Percentiles rank a stretch among this genome's conserved stretches.
Conservation (phyloP, 2,797 vertebrate genomes). For the Enteromius unitaeniatus region DNA sequence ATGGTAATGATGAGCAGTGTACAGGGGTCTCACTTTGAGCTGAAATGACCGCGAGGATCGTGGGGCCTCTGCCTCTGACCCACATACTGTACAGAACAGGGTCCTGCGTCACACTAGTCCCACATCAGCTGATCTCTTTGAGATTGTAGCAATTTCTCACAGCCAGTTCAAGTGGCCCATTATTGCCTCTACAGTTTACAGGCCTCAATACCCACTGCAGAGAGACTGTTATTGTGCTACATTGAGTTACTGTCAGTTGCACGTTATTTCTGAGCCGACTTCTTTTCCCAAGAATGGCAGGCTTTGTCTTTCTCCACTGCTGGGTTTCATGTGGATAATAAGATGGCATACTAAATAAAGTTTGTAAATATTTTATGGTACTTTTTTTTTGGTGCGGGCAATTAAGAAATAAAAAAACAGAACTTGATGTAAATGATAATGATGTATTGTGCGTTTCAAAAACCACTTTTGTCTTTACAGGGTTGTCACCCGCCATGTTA, state of each 20-base stretch:
- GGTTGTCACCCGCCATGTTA: slow-evolving; percentile 81
- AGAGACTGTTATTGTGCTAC: slow-evolving; percentile 31
- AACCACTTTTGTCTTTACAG: slow-evolving; percentile 65
- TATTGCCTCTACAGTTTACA: slow-evolving; percentile 23
- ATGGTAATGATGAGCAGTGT: background rate
- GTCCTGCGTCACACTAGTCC: slow-evolving; percentile 1
- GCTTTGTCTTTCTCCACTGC: slow-evolving; percentile 44
- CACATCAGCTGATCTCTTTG: slow-evolving; percentile 23
- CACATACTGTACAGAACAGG: slow-evolving; percentile 35
- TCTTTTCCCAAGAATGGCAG: background rate
- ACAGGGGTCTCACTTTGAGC: background rate
- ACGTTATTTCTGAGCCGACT: slow-evolving; percentile 19
- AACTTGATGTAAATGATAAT: background rate
- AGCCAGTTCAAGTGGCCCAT: background rate
- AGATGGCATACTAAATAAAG: background rate
- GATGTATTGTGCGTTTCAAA: background rate
- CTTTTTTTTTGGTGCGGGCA: background rate
- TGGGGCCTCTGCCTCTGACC: slow-evolving; percentile 38
- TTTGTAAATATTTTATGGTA: background rate
- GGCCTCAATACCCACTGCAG: slow-evolving; percentile 12
- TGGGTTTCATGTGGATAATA: slow-evolving; percentile 13
- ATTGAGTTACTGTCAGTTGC: background rate
- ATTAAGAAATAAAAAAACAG: background rate
- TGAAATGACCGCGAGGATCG: background rate
- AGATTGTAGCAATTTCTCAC: slow-evolving; percentile 16